phyloP scores from a whole-genome alignment of 1,140 invertebrate species.

The Papilio dardanus region DNA sequence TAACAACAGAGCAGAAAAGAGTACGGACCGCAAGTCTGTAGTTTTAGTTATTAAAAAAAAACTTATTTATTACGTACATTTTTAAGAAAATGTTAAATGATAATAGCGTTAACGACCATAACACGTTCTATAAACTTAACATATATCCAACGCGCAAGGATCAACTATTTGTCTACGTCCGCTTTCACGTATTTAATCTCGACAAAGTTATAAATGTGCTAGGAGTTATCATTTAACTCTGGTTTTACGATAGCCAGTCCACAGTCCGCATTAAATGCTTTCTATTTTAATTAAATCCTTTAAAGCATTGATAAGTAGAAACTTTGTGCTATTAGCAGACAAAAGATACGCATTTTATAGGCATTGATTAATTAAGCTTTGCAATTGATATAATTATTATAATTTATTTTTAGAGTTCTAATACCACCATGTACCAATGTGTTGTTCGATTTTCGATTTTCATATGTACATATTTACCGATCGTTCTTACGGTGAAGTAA shows the following conservation, averaged over 20 bases:
- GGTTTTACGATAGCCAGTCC: conserved; percentile 50
- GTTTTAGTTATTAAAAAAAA: too few relatives aligned
- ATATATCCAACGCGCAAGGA: conserved; percentile 16
- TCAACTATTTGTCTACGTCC: conserved; percentile 9
- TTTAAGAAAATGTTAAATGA: not conserved
- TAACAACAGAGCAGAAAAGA: too few relatives aligned
- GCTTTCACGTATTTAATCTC: conserved; percentile 42
- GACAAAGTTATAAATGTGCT: conserved; percentile 50
- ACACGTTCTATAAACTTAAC: conserved; percentile 7
- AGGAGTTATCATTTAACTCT: conserved; percentile 52
- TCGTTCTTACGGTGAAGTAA: too few relatives aligned
- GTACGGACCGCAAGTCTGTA: too few relatives aligned
- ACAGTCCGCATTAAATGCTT: conserved; percentile 57
- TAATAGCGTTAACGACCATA: not conserved
- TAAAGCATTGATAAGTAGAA: conserved; percentile 43
- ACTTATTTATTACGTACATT: too few relatives aligned
- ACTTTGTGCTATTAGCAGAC: not conserved
- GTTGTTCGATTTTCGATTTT: too few relatives aligned
- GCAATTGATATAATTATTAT: not conserved
- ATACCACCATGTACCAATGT: too few relatives aligned
- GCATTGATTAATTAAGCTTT: not conserved
- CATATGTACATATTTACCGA: too few relatives aligned
- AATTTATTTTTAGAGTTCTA: too few relatives aligned
- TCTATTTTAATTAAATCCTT: conserved; percentile 59
- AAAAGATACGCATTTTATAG: not conserved